phyloP scores from a whole-genome alignment of 2,113 vertebrate species.

The Sinocyclocheilus anophthalmus region DNA sequence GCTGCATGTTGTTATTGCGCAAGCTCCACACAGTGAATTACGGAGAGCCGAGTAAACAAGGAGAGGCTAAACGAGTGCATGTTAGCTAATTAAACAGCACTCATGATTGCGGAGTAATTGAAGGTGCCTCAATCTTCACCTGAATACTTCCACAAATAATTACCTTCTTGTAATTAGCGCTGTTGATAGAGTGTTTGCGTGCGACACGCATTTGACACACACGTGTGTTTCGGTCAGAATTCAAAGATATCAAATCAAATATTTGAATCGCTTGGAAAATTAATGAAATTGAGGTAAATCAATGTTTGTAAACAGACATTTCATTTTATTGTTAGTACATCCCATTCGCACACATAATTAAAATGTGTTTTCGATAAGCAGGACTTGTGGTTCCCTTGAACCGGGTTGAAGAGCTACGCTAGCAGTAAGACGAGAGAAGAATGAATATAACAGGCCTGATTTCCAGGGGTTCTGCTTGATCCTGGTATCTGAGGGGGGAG shows the following conservation, averaged over 20 bases:
- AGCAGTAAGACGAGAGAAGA: not conserved
- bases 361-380: slow-evolving; percentile 5
- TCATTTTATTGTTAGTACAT: not conserved
- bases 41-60: slow-evolving; percentile 68
- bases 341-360: not conserved
- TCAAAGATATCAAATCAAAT: slow-evolving; percentile 38
- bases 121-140: slow-evolving; percentile 73
- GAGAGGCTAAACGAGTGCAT: slow-evolving; percentile 68
- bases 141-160: slow-evolving; percentile 72
- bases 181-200: slow-evolving; percentile 51
- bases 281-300: slow-evolving; percentile 27
- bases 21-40: slow-evolving; percentile 50
- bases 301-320: slow-evolving; percentile 30
- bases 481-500: not conserved
- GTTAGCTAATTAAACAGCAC: slow-evolving; percentile 75
- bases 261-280: slow-evolving; percentile 32
- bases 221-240: slow-evolving; percentile 8
- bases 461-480: slow-evolving; percentile 1
- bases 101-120: slow-evolving; percentile 75
- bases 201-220: slow-evolving; percentile 31
- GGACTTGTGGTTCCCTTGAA: not conserved
- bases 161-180: slow-evolving; percentile 68
- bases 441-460: slow-evolving; percentile 11
- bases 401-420: not conserved
- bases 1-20: slow-evolving; percentile 24